Evolutionary conservation across 2,888 invertebrate species (phyloP).

Genomic region (Synergus umbraculus): DNA sequence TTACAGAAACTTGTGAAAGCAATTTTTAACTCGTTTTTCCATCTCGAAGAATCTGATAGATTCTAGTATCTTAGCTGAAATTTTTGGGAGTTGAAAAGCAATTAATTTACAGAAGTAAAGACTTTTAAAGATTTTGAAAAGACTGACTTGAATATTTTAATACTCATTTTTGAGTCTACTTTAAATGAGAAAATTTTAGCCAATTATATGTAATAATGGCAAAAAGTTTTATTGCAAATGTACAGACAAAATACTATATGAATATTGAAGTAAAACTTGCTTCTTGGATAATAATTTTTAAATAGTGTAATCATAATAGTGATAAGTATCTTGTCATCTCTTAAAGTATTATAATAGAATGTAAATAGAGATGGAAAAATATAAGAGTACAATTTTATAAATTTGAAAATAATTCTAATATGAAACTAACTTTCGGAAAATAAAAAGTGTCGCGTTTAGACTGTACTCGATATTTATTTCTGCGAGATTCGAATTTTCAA

Average conservation of each 20-base stretch:
- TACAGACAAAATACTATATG: neutral
- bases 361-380: conserved; percentile 37
- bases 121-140: conserved; percentile 22
- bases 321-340: conserved; percentile 13
- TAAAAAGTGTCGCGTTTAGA: conserved; percentile 32
- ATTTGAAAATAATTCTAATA: neutral
- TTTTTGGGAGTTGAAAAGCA: neutral
- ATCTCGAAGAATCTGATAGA: conserved; percentile 19
- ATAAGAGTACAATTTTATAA: conserved; percentile 16
- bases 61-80: neutral
- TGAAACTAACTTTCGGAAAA: neutral
- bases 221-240: neutral
- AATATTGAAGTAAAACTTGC: neutral
- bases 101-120: conserved; percentile 27
- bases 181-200: neutral
- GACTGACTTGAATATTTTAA: conserved; percentile 32
- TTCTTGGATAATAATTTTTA: neutral
- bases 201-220: conserved; percentile 13
- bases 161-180: neutral
- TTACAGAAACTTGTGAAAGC: neutral
- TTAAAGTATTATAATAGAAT: neutral
- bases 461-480: conserved; percentile 10
- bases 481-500: conserved; percentile 1
- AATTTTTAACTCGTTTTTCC: conserved; percentile 16
- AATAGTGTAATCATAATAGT: neutral